These are phyloP conservation scores for Antitype chi DNA, from an alignment of 2,888 invertebrate genomes.

Conservation along the genomic window DNA sequence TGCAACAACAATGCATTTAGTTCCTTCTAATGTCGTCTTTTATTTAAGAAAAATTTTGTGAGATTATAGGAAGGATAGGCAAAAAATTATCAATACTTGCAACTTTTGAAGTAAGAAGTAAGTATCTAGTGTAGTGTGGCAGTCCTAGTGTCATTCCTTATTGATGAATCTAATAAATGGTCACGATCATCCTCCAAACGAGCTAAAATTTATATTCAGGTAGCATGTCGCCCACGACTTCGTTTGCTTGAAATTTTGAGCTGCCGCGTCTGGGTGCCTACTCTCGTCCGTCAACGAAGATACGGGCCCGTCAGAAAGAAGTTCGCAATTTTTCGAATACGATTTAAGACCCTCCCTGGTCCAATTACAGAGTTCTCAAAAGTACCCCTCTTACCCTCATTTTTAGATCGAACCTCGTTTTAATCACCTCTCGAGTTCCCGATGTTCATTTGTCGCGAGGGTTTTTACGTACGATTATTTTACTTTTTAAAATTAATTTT, in stretches of 20 bases:
- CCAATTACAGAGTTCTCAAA: constrained; percentile 90
- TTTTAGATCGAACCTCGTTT: constrained; percentile 90
- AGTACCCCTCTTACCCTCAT: constrained; percentile 82
- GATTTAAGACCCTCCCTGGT: constrained; percentile 90
- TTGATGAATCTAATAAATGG: neutral
- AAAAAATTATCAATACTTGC: neutral
- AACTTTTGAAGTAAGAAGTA: neutral
- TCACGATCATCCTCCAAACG: neutral
- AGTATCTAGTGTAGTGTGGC: neutral
- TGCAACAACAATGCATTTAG: constrained; percentile 32
- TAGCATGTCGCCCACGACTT: no score
- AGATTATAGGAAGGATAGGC: neutral
- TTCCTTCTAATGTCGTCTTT: neutral
- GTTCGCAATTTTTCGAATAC: constrained; percentile 79
- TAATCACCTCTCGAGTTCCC: constrained; percentile 90
- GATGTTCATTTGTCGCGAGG: constrained; percentile 90
- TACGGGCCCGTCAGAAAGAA: no score
- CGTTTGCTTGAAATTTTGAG: no score
- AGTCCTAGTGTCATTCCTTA: neutral
- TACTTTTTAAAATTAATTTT: constrained; percentile 67
- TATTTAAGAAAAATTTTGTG: constrained; percentile 4
- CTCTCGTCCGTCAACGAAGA: no score
- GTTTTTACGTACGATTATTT: constrained; percentile 88
- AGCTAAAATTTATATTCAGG: neutral
- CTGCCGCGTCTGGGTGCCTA: no score